Conservation (phyloP, 1,140 invertebrate species). For the Choristoneura fumiferana region DNA sequence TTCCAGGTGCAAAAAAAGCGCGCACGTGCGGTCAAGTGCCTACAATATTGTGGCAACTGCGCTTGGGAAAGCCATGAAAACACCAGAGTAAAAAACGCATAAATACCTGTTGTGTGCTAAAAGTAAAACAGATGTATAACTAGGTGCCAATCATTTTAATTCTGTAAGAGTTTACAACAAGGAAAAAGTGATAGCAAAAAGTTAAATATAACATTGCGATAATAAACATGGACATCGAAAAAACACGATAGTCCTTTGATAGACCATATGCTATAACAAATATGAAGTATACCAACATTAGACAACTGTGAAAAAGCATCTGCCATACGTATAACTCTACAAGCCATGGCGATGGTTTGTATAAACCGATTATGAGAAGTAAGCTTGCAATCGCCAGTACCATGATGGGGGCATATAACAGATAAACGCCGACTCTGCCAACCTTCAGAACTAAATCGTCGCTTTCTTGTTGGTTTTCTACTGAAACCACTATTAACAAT, state of each 20-base stretch:
- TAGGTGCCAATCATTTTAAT: not conserved
- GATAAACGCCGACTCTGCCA: not conserved
- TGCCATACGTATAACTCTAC: slow-evolving; percentile 10
- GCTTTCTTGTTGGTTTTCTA: too few species aligned
- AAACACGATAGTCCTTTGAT: not conserved
- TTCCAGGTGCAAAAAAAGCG: too few species aligned
- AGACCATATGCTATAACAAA: not conserved
- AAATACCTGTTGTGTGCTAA: too few species aligned
- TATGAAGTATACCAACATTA: not conserved
- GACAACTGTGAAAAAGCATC: slow-evolving; percentile 1
- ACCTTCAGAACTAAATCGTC: too few species aligned
- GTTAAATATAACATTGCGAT: slow-evolving; percentile 2
- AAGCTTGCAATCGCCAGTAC: not conserved
- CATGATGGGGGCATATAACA: not conserved
- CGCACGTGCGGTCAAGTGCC: too few species aligned
- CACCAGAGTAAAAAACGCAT: too few species aligned
- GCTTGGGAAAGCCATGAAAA: too few species aligned
- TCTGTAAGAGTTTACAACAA: slow-evolving; percentile 19
- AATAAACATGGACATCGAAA: not conserved
- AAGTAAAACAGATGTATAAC: too few species aligned
- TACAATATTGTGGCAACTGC: too few species aligned
- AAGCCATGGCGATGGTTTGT: not conserved
- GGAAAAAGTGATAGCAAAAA: slow-evolving; percentile 21
- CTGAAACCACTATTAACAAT: too few species aligned
- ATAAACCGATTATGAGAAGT: not conserved